These are phyloP conservation scores for Scaptomyza tumidula DNA, from an alignment of 2,888 invertebrate species.

Conservation along the genomic window DNA sequence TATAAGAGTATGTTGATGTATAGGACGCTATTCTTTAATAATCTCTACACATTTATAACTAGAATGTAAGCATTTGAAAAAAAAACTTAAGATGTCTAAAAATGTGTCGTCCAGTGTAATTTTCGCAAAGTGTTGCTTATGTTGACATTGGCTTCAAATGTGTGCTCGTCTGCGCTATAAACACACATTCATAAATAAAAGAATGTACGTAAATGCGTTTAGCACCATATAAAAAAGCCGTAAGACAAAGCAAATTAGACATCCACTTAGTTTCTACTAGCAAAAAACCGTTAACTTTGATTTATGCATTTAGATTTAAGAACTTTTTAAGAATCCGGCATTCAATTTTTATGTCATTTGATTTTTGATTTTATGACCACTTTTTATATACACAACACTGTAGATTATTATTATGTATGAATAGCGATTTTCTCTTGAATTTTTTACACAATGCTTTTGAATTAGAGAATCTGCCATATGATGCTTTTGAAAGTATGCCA, in stretches of 20 bases:
- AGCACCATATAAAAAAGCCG: not conserved
- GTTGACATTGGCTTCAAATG: no score
- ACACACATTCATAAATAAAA: no score
- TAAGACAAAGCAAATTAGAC: not conserved
- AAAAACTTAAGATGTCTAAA: no score
- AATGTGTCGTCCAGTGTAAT: no score
- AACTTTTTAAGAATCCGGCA: not conserved
- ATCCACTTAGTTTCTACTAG: not conserved
- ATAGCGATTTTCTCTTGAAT: not conserved
- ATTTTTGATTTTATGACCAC: conserved; percentile 18
- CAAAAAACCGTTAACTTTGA: conserved; percentile 1
- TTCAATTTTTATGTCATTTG: conserved; percentile 18
- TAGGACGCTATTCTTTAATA: no score
- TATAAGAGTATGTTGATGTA: no score
- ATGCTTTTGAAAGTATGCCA: conserved; percentile 3
- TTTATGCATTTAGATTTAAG: conserved; percentile 2
- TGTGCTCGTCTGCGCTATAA: no score
- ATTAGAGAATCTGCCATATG: conserved; percentile 20
- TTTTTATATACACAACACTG: conserved; percentile 6
- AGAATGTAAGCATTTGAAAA: no score
- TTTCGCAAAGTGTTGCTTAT: no score
- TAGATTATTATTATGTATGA: conserved; percentile 14
- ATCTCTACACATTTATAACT: no score
- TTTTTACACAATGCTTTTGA: conserved; percentile 6
- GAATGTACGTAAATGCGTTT: not conserved